Base-by-base conservation (phyloP, 2,888 invertebrate species). In the Chaetoderma sp. region DNA sequence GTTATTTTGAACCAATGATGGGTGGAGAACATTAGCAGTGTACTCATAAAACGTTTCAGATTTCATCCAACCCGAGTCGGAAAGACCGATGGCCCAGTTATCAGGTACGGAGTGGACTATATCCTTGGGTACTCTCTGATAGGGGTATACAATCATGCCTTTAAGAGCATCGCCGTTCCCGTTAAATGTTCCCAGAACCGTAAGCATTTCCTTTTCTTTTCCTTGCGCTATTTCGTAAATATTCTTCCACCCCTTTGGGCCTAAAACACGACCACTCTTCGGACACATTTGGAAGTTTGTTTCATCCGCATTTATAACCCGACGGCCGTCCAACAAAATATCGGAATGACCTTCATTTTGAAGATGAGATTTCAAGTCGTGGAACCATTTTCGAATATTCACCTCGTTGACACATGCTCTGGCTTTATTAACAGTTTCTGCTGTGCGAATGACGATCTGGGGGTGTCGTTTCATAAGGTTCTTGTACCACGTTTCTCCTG, bases 401-500 rank as follows among this genome's bases (percentile, higher is more conserved):
- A 32, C 58, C 36, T 21, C 45, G 32, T 32, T 58, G 1, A 64
- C 49, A 10, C 42, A 16, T 2, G 68, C 64, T 23, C 68, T 45
- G 21, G 63, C 57, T 25, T 68, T 60, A 13, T 47, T 55, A 4
- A 61, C 21, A 27, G 25, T 52, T 54, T 58, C 52, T 28, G 58
- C 33, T 4, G 18, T 36, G 2, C 65, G 27, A 21, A 36, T 39
- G 13, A 28, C 13, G 2, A 62, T 18, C 2, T 50, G 28, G n/a
- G 66, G 57, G 42, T 61, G 52, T 8, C 62, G 23, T 13, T 33
- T 21, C 28, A 44, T 52, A 42, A 68, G 65, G 5, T 18, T 56
- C 18, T 56, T 61, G 36, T 49, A 68, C 68, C 65, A 68, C 23
- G 59, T 56, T 27, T 61, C 44, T 8, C 64, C 65, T 13, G 68